Evolutionary conservation across 2,888 invertebrate genomes (phyloP), one percentile per base, ranked within the genome.

Genomic region (Plebejus anna): DNA sequence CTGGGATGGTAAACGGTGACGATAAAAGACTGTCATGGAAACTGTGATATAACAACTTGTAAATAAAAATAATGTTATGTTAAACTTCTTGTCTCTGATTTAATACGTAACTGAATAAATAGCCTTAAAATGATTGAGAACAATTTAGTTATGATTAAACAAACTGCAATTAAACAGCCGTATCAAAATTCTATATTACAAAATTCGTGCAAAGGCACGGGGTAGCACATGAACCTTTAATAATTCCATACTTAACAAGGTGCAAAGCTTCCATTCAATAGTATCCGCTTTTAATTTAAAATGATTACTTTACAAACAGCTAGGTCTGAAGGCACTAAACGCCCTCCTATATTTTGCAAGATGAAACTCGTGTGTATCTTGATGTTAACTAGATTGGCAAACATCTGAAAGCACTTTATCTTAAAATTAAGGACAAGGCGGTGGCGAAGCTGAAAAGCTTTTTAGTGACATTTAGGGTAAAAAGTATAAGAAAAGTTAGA

Each of bases 41-140:
- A 76, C 79, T 79, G 79, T 79, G 78, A 47, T 72, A 72, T 36
- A 70, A 70, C n/a, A 70, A 70, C 1, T 38, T 70, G 70, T 38
- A 70, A 70, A 70, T 70, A 70, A 38, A 70, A n/a, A 38, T n/a
- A 38, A 38, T 38, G 3, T 38, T 38, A n/a, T n/a, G 32, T 70
- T 38, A 36, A 51, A 70, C 38, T 16, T 70, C 13, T 7, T 9
- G 1, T 11, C 1, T 61, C 3, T 61, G 1, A 28, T 61, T 61
- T 61, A 28, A 22, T 28, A 22, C 28, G 11, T 28, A 61, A 4
- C 1, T 9, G 11, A 28, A 61, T 11, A 61, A 28, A 61, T 11
- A 61, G 9, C 1, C 61, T 11, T 11, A 22, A 59, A 59, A n/a
- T 59, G 0, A 3, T 9, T 22, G 16, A 22, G 22, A 9, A n/a